Conservation (phyloP, 1,140 invertebrate genomes). For the Zaprionus taronus region DNA sequence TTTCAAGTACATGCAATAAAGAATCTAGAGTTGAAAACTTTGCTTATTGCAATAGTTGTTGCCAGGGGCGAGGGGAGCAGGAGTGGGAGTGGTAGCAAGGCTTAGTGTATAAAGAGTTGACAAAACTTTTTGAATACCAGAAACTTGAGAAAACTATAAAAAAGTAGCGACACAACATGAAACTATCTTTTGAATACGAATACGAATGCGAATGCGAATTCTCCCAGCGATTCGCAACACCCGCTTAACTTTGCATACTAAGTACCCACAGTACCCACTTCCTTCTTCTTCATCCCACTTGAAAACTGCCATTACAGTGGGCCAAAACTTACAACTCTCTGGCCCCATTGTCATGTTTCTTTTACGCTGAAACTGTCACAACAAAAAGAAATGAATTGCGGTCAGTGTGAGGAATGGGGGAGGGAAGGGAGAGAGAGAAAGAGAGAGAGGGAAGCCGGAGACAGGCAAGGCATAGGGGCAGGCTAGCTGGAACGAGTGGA, state of each 20-base stretch:
- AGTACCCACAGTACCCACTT: constrained; percentile 2
- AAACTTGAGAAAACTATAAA: constrained; percentile 4
- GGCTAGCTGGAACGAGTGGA: constrained; percentile 3
- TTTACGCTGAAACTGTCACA: constrained; percentile 81
- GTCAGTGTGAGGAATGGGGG: constrained; percentile 46
- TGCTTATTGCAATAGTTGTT: constrained; percentile 20
- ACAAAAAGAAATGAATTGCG: constrained; percentile 66
- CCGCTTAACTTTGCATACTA: constrained; percentile 25
- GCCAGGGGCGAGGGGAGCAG: neutral
- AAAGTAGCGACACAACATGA: constrained; percentile 5
- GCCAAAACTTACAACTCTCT: constrained; percentile 19
- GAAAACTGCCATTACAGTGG: constrained; percentile 38
- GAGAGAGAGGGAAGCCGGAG: constrained; percentile 28
- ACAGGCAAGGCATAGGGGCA: neutral
- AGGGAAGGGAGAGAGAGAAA: neutral
- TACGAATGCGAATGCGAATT: neutral
- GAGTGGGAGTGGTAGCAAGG: fast-evolving
- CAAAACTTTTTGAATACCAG: constrained; percentile 7
- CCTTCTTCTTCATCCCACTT: constrained; percentile 12
- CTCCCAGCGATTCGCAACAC: constrained; percentile 26
- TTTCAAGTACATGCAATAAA: constrained; percentile 9
- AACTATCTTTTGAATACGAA: constrained; percentile 24
- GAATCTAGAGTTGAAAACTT: constrained; percentile 5
- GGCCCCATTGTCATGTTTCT: constrained; percentile 51
- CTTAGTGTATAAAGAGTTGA: neutral